Evolutionary conservation across 2,888 invertebrate species (phyloP), one percentile per base, ranked within the genome.

Genomic region (Cartodere bifasciata): DNA sequence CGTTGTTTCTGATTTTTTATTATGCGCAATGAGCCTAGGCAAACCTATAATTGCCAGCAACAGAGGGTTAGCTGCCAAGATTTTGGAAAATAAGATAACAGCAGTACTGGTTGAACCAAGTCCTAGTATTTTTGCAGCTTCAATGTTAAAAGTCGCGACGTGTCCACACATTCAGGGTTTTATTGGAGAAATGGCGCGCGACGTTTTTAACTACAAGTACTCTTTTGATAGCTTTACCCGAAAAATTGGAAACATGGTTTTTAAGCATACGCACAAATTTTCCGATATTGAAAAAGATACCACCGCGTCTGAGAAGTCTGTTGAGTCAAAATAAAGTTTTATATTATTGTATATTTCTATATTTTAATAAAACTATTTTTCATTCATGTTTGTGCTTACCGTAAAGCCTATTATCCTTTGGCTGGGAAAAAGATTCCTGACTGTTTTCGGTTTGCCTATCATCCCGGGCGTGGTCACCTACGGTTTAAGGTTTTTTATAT

Each of bases 41-140:
- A 51, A 50, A 39, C 52, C 56, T 2, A 50, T 57, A 7, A 50
- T 58, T 21, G 52, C 56, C 2, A 44, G 48, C 0, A 53, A 53
- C 29, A 47, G 47, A 24, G 56, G 58, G 3, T 54, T 56, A 13
- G 50, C 52, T 1, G 45, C 46, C 4, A 51, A 50, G 25, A 36
- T 52, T 25, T 51, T 29, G 36, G 40, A 43, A 11, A 55, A 58
- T 35, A 38, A 53, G 28, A 40, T 58, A 4, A 47, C 53, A 2
- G 57, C 51, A 4, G 50, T 58, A n/a, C 40, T 55, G 16, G 44
- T 55, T 2, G 55, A 56, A 23, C 48, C 53, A 0, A 46, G 50
- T 11, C 44, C 55, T 1, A 43, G 44, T 20, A 44, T 49, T 13
- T 49, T 57, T 34, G 55, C 56, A 1, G 42, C 46, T 1, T 53